Base-by-base conservation (phyloP, 2,888 invertebrate species). In the Drosophila neotestacea region DNA sequence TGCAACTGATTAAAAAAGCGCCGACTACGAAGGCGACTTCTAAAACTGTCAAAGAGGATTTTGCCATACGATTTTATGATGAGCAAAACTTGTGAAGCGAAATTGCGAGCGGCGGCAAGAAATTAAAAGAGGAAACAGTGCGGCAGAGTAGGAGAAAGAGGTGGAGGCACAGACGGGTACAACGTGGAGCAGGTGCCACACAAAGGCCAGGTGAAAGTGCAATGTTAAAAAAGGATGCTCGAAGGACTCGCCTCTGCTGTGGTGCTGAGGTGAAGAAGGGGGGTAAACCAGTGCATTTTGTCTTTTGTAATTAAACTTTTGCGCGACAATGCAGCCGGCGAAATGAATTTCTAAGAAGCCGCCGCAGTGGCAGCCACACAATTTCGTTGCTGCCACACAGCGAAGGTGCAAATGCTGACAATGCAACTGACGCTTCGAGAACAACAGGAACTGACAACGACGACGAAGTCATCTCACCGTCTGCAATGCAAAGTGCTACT, bases 301-400 rank as follows among this genome's bases (percentile, higher is more conserved):
- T 68, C 77, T 75, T 78, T 80, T 83, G 86, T 85, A 89, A 88
- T 89, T 89, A 89, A 85, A 88, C 73, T 89, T 89, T 77, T 72
- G 74, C 72, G 55, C 73, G 82, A 75, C 78, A 78, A 75, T 77
- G 77, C 76, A 76, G 41, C 47, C 63, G 47, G 55, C 70, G 75
- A 85, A 77, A 79, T 73, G 76, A 70, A 73, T 64, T 70, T 66
- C 79, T 73, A 71, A 73, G 69, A 62, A 65, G 70, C 63, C 50
- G 55, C 44, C 46, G 34, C 22, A 5, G 48, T 50, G 22, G 44
- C 51, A 36, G 36, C 22, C 50, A 50, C 50, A 50, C 48, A 48
- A 27, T 3, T 22, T 39, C 13, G 28, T 30, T n/a, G 16, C n/a
- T 44, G 56, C 47, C 48, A 32, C 48, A 32, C 59, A n/a, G 27